Evolutionary conservation across 2,888 invertebrate species (phyloP), one percentile per base, ranked within the genome.

Genomic region (Trachelus troglodyta): DNA sequence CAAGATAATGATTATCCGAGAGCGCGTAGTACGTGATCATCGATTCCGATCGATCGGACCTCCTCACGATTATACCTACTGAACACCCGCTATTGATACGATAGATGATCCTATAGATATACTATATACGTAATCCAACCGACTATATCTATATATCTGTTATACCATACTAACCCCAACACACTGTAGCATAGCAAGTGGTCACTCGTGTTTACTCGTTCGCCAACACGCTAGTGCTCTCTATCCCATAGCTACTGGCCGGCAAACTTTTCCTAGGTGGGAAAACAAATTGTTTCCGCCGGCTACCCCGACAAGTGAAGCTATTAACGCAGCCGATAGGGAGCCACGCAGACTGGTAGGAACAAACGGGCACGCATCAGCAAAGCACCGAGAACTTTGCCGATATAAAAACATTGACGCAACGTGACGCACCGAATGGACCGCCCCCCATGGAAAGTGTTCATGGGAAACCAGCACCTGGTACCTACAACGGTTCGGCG

Each of bases 401-500:
- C 71, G 71, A 31, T 71, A 71, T 71, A 71, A 71, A 71, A 71
- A 71, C 71, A 71, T 71, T 34, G 71, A 71, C 33, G 34, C 33
- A 71, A 71, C 31, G 71, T 71, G 34, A 71, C 71, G 31, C 71
- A 71, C 71, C 71, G 71, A 31, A 56, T 23, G 56, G 23, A 56
- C 23, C 56, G 23, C 56, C 56, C 71, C 31, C 33, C 33, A 23
- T 30, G 71, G 12, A 71, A 71, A 71, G 71, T 31, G 34, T 71
- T 71, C 71, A 23, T 71, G 71, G 71, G 71, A 71, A 71, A 31
- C 71, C 33, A 34, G 31, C 71, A 71, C 71, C 71, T 71, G 71
- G 71, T 71, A 71, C 71, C 31, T 23, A 71, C 33, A 15, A 15
- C 71, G 34, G 31, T 34, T 12, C 15, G 11, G 33, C 71, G 12